Percentiles rank a stretch among this genome's conserved stretches.
Evolutionary conservation across 1,140 invertebrate species (phyloP).

Genomic region (Trialeurodes vaporariorum): DNA sequence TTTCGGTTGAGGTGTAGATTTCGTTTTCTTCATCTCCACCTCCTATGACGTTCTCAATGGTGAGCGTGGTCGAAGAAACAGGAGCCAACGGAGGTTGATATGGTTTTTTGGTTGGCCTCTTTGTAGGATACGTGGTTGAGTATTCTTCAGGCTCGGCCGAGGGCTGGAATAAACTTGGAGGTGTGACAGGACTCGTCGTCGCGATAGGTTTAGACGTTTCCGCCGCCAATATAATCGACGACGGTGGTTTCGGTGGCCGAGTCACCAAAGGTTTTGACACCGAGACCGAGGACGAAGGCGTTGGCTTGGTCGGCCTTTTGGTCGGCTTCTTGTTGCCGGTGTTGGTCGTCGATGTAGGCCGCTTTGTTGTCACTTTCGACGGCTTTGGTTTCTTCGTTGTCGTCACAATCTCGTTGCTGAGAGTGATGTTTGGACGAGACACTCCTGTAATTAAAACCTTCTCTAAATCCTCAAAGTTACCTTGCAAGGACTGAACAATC

Average conservation of each 20-base stretch:
- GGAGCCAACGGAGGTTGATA: slow-evolving; percentile 22
- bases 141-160: slow-evolving; percentile 3
- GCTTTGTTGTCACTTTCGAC: slow-evolving; percentile 23
- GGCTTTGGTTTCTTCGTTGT: slow-evolving; percentile 38
- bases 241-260: slow-evolving; percentile 15
- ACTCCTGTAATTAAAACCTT: slow-evolving; percentile 51
- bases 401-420: slow-evolving; percentile 13
- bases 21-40: slow-evolving; percentile 19
- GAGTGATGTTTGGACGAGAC: slow-evolving; percentile 18
- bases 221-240: slow-evolving; percentile 4
- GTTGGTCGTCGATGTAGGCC: slow-evolving; percentile 14
- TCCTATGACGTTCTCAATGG: not conserved
- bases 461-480: slow-evolving; percentile 63
- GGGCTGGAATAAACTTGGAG: slow-evolving; percentile 15
- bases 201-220: slow-evolving; percentile 18
- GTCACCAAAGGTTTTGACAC: slow-evolving; percentile 1
- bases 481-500: slow-evolving; percentile 65
- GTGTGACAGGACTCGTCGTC: slow-evolving; percentile 15
- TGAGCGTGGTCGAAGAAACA: not conserved
- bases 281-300: not conserved
- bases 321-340: slow-evolving; percentile 20
- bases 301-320: slow-evolving; percentile 7
- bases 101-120: slow-evolving; percentile 22
- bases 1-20: slow-evolving; percentile 26
- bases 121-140: slow-evolving; percentile 32